These are phyloP conservation scores for Heliopora coerulea DNA, from an alignment of 92 coral and sea anemone genomes.

Conservation along the genomic window DNA sequence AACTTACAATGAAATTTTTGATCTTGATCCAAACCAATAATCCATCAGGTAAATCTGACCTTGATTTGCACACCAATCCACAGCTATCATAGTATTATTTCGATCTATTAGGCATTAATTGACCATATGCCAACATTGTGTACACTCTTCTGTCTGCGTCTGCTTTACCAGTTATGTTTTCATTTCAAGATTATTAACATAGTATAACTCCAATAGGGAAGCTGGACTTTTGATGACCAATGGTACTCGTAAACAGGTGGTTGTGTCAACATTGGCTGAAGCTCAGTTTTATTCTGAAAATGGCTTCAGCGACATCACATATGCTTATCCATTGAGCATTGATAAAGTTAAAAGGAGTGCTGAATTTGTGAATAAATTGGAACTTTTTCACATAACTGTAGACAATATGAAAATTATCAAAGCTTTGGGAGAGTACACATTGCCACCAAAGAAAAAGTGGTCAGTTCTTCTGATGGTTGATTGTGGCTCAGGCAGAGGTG, in stretches of 20 bases:
- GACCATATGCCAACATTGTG: no score
- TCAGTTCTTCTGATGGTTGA: conserved; percentile 77
- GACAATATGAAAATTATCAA: conserved; percentile 70
- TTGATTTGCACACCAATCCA: no score
- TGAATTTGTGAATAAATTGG: conserved; percentile 53
- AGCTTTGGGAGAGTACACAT: conserved; percentile 51
- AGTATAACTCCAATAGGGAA: conserved; percentile 54
- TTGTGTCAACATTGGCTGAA: conserved; percentile 87
- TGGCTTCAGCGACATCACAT: conserved; percentile 87
- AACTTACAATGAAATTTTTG: no score
- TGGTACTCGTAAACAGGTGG: conserved; percentile 64
- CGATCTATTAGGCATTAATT: no score
- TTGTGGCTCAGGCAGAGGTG: conserved; percentile 81
- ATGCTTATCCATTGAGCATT: conserved; percentile 77
- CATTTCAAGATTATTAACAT: background rate
- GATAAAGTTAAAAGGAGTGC: conserved; percentile 80
- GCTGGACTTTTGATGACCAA: conserved; percentile 84
- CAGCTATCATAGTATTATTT: no score
- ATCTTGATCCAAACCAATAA: no score
- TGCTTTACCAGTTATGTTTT: no score
- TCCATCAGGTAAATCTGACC: no score
- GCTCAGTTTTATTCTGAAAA: conserved; percentile 77
- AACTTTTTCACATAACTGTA: conserved; percentile 69
- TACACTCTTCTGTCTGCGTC: no score
- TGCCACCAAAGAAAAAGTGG: conserved; percentile 71